Evolutionary conservation across 2,888 invertebrate genomes (phyloP).

Genomic region (Temnothorax ravouxi): DNA sequence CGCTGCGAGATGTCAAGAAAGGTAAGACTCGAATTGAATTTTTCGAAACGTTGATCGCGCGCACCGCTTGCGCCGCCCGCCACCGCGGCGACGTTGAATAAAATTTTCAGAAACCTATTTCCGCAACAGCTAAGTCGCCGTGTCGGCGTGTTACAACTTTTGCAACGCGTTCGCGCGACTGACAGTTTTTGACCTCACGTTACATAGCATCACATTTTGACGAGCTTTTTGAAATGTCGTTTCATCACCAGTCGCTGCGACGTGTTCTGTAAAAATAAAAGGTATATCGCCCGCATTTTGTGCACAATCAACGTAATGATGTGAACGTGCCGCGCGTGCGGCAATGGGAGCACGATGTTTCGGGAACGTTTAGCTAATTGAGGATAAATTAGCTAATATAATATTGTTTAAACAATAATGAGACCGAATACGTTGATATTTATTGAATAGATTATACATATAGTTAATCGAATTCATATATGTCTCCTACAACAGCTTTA

Average conservation of each 20-base stretch:
- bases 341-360: neutral
- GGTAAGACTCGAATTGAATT: conserved; percentile 48
- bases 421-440: neutral
- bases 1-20: conserved; percentile 33
- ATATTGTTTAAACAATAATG: conserved; percentile 8
- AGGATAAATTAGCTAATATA: neutral
- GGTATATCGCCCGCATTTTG: neutral
- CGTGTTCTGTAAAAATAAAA: conserved; percentile 49
- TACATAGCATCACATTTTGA: conserved; percentile 29
- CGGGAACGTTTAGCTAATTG: neutral
- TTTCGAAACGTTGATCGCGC: conserved; percentile 35
- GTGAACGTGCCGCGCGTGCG: neutral
- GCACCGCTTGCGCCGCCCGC: neutral
- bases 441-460: neutral
- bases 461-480: neutral
- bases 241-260: conserved; percentile 39
- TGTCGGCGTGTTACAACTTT: conserved; percentile 34
- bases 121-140: conserved; percentile 25
- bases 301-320: conserved; percentile 43
- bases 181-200: conserved; percentile 7
- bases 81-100: conserved; percentile 12
- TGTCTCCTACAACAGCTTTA: neutral
- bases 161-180: conserved; percentile 3
- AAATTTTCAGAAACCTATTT: conserved; percentile 48
- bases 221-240: conserved; percentile 43